Evolutionary conservation across 2,797 vertebrate species (phyloP).

Genomic region (Acrossocheilus wenchowensis): DNA sequence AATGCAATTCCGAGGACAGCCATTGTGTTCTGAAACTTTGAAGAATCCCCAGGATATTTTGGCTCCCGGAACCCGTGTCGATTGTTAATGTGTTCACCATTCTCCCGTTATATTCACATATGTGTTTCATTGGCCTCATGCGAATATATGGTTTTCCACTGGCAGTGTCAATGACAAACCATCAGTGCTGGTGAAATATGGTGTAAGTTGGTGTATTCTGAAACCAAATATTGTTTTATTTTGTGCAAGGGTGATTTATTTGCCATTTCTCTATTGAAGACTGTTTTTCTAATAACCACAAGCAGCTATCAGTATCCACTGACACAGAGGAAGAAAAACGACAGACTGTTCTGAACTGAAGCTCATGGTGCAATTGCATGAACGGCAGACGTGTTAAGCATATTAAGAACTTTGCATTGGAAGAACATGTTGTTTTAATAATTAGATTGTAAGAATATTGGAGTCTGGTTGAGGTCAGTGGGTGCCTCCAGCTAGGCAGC

Average conservation of each 20-base stretch:
- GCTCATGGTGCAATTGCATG: constrained; percentile 28
- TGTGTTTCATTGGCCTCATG: constrained; percentile 48
- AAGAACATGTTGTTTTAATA: constrained; percentile 41
- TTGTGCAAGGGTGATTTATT: constrained; percentile 41
- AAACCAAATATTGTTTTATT: constrained; percentile 50
- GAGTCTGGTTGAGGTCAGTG: constrained; percentile 46
- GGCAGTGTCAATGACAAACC: constrained; percentile 43
- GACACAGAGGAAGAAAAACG: background rate
- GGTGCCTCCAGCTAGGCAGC: constrained; percentile 37
- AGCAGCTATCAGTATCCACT: constrained; percentile 22
- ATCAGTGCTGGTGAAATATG: constrained; percentile 47
- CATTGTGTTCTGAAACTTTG: constrained; percentile 54
- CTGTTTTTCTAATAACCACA: constrained; percentile 52
- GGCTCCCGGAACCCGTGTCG: constrained; percentile 52
- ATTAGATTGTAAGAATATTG: constrained; percentile 35
- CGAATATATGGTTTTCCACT: constrained; percentile 51
- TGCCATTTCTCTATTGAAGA: constrained; percentile 38
- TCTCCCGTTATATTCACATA: constrained; percentile 45
- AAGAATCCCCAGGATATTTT: constrained; percentile 43
- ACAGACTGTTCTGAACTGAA: constrained; percentile 21
- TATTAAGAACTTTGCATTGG: constrained; percentile 39
- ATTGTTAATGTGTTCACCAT: constrained; percentile 70
- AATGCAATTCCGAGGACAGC: constrained; percentile 50
- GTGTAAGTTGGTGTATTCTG: constrained; percentile 21
- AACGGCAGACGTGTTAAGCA: constrained; percentile 10